Percentiles rank a stretch among this genome's conserved stretches.
Evolutionary conservation across 2,888 invertebrate species (phyloP).

Genomic region (Leptopilina myrica): DNA sequence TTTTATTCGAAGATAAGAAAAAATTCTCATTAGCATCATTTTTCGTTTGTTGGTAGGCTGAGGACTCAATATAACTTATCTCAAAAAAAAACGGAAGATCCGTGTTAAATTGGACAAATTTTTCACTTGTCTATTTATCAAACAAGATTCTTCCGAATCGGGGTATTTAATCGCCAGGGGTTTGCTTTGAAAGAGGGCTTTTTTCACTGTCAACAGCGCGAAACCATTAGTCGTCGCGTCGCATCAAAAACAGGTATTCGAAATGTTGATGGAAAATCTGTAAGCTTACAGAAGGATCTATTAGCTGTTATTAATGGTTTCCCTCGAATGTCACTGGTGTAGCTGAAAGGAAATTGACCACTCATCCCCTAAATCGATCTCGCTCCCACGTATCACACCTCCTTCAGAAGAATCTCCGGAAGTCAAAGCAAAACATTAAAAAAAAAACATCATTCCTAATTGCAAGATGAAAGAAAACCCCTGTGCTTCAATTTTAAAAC

Average conservation of each 20-base stretch:
- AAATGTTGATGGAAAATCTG: constrained; percentile 72
- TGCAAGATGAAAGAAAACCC: too few species aligned
- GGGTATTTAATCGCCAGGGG: constrained; percentile 49
- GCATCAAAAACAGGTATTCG: constrained; percentile 59
- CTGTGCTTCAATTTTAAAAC: too few species aligned
- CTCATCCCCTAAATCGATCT: constrained; percentile 62
- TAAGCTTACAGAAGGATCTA: constrained; percentile 68
- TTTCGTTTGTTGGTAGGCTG: background rate
- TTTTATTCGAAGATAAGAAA: too few species aligned
- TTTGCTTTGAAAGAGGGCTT: constrained; percentile 35
- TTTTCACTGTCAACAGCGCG: constrained; percentile 55
- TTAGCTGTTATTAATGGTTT: constrained; percentile 74
- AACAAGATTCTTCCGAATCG: constrained; percentile 60
- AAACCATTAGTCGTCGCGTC: constrained; percentile 65
- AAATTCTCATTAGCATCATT: too few species aligned
- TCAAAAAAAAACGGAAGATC: constrained; percentile 6
- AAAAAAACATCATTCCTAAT: too few species aligned
- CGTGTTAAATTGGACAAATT: constrained; percentile 66
- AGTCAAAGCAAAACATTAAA: constrained; percentile 52
- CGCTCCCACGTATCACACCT: constrained; percentile 48
- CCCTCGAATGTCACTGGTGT: constrained; percentile 69
- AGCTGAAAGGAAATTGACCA: constrained; percentile 73
- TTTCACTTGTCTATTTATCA: constrained; percentile 71
- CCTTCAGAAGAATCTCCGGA: constrained; percentile 54
- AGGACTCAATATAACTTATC: constrained; percentile 29